phyloP scores from a whole-genome alignment of 2,888 invertebrate genomes.

The Synanthedon formicaeformis region DNA sequence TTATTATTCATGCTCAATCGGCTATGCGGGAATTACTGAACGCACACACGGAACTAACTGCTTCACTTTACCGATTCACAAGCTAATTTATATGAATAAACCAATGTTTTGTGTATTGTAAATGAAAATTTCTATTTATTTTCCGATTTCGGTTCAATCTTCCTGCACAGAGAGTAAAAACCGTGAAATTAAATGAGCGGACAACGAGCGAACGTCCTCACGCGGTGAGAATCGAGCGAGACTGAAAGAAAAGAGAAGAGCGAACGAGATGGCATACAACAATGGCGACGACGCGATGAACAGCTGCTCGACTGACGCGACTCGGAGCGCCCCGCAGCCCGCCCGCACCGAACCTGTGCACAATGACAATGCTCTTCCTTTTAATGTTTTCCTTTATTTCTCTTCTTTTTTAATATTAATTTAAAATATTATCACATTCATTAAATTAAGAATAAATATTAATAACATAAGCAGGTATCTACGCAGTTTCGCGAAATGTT shows the following conservation, averaged over 20 bases:
- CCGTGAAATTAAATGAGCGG: conserved; percentile 34
- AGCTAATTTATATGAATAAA: background rate
- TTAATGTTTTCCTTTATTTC: too few species aligned
- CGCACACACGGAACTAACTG: conserved; percentile 35
- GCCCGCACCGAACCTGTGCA: too few species aligned
- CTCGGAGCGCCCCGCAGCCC: too few species aligned
- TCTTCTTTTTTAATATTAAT: too few species aligned
- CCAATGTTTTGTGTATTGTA: too few species aligned
- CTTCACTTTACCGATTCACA: conserved; percentile 21
- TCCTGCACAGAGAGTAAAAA: conserved; percentile 64
- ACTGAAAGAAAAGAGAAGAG: conserved; percentile 31
- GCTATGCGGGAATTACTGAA: conserved; percentile 61
- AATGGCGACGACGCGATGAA: conserved; percentile 56
- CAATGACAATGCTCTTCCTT: too few species aligned
- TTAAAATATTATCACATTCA: too few species aligned
- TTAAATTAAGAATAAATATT: too few species aligned
- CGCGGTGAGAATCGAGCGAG: conserved; percentile 59
- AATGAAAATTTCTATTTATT: background rate
- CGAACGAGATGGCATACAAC: conserved; percentile 45
- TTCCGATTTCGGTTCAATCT: conserved; percentile 24
- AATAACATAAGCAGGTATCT: too few species aligned
- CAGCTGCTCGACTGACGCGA: conserved; percentile 38
- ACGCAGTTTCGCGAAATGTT: too few species aligned
- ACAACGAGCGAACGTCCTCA: conserved; percentile 33
- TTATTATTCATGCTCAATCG: conserved; percentile 67